Base-by-base conservation (phyloP, 92 coral and sea anemone genomes). In the Epizoanthus illoricatus region DNA sequence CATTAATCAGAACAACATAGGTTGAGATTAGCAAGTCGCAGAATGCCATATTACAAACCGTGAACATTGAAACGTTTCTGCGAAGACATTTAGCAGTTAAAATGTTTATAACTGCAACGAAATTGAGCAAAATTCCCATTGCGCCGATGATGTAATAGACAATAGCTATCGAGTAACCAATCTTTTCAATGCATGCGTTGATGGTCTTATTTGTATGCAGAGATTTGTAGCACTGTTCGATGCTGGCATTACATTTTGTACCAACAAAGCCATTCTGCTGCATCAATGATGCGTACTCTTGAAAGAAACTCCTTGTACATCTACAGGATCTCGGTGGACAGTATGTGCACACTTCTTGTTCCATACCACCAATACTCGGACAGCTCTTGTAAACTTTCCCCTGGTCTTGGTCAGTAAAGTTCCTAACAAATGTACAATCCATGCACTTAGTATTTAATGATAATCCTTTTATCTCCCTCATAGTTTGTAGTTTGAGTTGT, bases 31-130 rank as follows among this genome's bases (percentile, higher is more conserved):
- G 16, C 23, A 71, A 71, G 16, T 71, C 75, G 33, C 75, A 71
- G 24, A 71, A 7, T 15, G 75, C 75, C 75, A 71, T 71, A 55
- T 71, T 71, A 9, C 75, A 42, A n/a, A 71, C 75, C 54, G 40
- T 71, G 13, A 71, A 24, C 75, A 71, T 71, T 13, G 75, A 41
- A 5, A 71, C 7, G 17, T 71, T 71, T 40, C 47, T 71, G 58
- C 75, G 75, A 43, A 71, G 75, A 43, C 59, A 23, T 45, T 43
- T 71, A 13, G 75, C 4, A 18, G 75, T 41, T 41, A 71, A 71
- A n/a, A 71, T 71, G 58, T 71, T 71, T 7, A 71, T 24, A 42
- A 71, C 20, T 4, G n/a, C 75, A 45, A 71, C 75, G 47, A 55
- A 71, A 19, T 71, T 71, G 4, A 71, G 75, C 75, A 71, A 43